A percentile compares a stretch with the other conserved stretches of the same genome.
These are phyloP conservation scores for Elaphurus davidianus DNA, from an alignment of 2,113 vertebrate genomes.

Conservation along the genomic window DNA sequence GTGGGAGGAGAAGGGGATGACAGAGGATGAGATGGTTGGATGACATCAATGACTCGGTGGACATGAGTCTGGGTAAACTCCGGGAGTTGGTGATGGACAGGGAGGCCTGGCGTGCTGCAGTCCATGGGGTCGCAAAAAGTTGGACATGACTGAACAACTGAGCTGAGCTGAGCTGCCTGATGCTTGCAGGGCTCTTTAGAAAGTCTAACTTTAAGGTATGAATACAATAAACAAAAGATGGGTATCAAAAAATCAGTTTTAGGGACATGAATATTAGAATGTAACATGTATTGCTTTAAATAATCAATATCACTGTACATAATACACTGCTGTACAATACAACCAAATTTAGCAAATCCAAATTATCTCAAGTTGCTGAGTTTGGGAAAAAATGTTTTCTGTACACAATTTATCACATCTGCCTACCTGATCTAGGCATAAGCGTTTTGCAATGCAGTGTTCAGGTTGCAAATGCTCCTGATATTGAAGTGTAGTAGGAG, in stretches of 20 bases:
- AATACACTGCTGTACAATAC: neutral
- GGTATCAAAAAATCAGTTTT: neutral
- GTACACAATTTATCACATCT: conserved; percentile 48
- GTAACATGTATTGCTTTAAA: conserved; percentile 17
- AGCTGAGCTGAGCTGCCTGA: neutral
- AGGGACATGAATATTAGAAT: neutral
- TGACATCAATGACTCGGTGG: neutral
- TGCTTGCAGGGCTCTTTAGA: neutral
- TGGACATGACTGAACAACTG: neutral
- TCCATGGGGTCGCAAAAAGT: neutral
- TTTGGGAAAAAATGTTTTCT: neutral
- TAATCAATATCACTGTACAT: neutral
- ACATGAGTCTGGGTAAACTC: neutral
- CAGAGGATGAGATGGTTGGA: neutral
- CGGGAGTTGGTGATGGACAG: neutral
- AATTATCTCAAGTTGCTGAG: conserved; percentile 39
- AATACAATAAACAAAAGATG: neutral
- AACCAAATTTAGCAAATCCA: conserved; percentile 17
- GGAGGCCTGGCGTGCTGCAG: neutral
- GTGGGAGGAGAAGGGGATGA: neutral
- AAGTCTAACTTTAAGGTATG: neutral
- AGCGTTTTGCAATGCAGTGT: neutral
- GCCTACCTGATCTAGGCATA: neutral
- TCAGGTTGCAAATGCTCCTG: neutral
- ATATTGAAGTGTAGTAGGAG: neutral